Percentiles rank a stretch among this genome's conserved stretches.
Conservation (phyloP, 2,113 vertebrate species). For the Oncorhynchus nerka region DNA sequence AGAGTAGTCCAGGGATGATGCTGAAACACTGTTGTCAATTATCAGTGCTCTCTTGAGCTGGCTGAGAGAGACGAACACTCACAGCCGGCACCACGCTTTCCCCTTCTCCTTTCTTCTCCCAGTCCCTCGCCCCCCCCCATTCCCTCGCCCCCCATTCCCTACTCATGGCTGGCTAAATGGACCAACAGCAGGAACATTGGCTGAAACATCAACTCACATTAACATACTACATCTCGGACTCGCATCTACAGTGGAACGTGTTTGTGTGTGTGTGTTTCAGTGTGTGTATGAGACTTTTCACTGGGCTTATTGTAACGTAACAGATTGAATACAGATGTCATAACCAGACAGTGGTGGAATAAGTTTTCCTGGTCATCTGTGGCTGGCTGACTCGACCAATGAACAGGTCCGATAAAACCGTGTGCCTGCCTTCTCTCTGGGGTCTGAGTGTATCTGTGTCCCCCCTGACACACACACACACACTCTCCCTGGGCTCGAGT, state of each 20-base stretch:
- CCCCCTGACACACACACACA: constrained; percentile 27
- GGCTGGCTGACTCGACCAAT: constrained; percentile 40
- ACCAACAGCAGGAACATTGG: too few relatives aligned
- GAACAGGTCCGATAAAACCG: constrained; percentile 55
- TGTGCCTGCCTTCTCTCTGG: constrained; percentile 42
- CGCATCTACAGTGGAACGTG: neutral
- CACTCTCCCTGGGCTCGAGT: neutral
- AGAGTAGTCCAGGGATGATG: too few relatives aligned
- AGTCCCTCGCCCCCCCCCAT: too few relatives aligned
- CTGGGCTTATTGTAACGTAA: neutral
- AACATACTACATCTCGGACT: too few relatives aligned
- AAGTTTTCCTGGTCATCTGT: constrained; percentile 55
- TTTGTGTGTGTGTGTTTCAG: neutral
- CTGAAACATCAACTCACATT: too few relatives aligned
- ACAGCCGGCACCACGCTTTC: too few relatives aligned
- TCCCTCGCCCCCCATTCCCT: too few relatives aligned
- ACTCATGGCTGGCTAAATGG: too few relatives aligned
- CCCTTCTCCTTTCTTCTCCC: too few relatives aligned
- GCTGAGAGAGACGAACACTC: too few relatives aligned
- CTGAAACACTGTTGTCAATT: too few relatives aligned
- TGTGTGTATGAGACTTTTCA: constrained; percentile 43
- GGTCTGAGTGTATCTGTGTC: constrained; percentile 32
- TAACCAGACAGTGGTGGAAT: constrained; percentile 70
- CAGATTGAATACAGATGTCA: constrained; percentile 73
- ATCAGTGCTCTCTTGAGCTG: too few relatives aligned